Percentiles rank a stretch among this genome's conserved stretches.
phyloP scores from a whole-genome alignment of 1,140 invertebrate genomes.

The Vanessa tameamea region DNA sequence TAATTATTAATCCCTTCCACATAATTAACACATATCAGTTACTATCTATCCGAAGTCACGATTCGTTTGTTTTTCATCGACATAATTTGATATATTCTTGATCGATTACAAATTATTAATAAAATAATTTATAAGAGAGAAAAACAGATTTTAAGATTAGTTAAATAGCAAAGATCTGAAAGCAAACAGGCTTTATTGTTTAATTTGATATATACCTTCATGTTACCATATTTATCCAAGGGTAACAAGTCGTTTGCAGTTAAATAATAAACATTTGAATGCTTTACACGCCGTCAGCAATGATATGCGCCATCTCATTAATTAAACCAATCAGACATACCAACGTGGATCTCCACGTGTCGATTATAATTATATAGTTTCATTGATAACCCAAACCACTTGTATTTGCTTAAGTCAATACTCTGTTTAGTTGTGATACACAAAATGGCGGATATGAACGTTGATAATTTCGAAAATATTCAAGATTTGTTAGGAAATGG shows the following conservation, averaged over 20 bases:
- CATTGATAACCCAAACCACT: slow-evolving; percentile 16
- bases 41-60: too few species aligned
- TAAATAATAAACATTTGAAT: not conserved
- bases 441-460: slow-evolving; percentile 60
- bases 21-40: too few species aligned
- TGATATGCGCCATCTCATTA: slow-evolving; percentile 15
- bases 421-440: not conserved
- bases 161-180: too few species aligned
- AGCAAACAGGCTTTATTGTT: too few species aligned
- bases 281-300: not conserved
- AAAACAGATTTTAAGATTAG: too few species aligned
- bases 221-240: too few species aligned
- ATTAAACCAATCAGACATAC: slow-evolving; percentile 11
- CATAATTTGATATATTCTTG: too few species aligned
- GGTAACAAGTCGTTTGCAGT: not conserved
- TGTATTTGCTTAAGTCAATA: not conserved
- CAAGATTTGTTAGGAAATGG: slow-evolving; percentile 49
- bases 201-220: too few species aligned
- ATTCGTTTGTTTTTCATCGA: too few species aligned
- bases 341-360: slow-evolving; percentile 37
- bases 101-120: too few species aligned
- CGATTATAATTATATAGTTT: slow-evolving; percentile 11
- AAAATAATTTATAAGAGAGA: too few species aligned
- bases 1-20: too few species aligned
- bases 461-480: slow-evolving; percentile 58